Base-by-base conservation (phyloP, 2,113 vertebrate genomes). In the Hirundichthys speculiger region DNA sequence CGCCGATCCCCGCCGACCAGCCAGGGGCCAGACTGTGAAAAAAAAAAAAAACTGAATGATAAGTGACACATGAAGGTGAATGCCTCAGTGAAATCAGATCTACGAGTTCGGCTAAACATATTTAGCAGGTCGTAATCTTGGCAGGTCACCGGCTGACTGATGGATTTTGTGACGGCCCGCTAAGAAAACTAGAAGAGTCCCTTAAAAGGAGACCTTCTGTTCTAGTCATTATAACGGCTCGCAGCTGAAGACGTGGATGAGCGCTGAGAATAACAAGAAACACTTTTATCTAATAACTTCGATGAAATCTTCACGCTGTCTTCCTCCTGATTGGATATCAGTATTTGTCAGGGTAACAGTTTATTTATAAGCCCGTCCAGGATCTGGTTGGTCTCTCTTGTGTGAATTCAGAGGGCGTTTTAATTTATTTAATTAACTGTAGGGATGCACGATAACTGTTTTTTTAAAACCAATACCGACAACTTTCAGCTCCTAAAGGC, bases 51-150 rank as follows among this genome's bases (percentile, higher is more conserved):
- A 65, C 64, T 54, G 64, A 77, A 83, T 40, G 68, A 79, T 74
- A 77, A 62, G 46, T 80, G 74, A 84, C 79, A 71, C 70, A 56
- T 75, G 62, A 64, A 69, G 75, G 68, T 61, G 55, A 85, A 74
- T 53, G 61, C 67, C 56, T 80, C 40, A 21, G 39, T 48, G 65
- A 65, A 81, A 82, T 61, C 55, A 56, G 39, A 61, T 46, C 59
- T 61, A 25, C 46, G 34, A 72, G 21, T 54, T 45, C 49, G 64
- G 21, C 45, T 72, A 54, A 53, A 46, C 51, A 63, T 49, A 77
- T 56, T 86, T 65, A 75, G 48, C n/a, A 5, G 75, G 77, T 48
- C 72, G 46, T 47, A 47, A 52, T 61, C 61, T 73, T 80, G 76
- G 71, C 77, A 62, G 74, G 71, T 63, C 49, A 30, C 11, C 27